phyloP scores from a whole-genome alignment of 2,888 invertebrate genomes.

The Zootermopsis nevadensis region DNA sequence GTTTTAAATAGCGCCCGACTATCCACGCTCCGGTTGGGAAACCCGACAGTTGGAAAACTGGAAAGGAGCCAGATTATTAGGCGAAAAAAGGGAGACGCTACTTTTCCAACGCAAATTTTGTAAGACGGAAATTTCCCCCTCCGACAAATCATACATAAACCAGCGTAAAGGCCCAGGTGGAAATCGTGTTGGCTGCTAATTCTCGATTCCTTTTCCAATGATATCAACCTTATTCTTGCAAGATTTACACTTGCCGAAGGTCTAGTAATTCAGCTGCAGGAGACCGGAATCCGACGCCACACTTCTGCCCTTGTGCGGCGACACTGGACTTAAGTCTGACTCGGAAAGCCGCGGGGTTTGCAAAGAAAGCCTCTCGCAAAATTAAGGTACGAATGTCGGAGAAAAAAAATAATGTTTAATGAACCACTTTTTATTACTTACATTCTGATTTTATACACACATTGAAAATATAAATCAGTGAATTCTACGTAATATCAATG shows the following conservation, averaged over 20 bases:
- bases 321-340: no score
- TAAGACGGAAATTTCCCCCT: background rate
- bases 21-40: conserved; percentile 13
- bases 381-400: background rate
- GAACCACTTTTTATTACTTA: conserved; percentile 18
- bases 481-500: background rate
- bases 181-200: background rate
- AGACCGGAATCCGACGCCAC: no score
- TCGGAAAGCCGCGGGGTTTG: no score
- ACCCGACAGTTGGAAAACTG: conserved; percentile 13
- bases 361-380: background rate
- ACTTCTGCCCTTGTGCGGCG: no score
- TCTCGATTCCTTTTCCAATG: background rate
- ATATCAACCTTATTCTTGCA: background rate
- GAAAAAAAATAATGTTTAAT: background rate
- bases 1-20: conserved; percentile 23
- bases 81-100: background rate
- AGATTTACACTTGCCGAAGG: background rate
- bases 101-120: background rate
- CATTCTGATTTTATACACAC: conserved; percentile 7
- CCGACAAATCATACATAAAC: background rate
- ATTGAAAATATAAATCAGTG: conserved; percentile 9
- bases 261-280: no score
- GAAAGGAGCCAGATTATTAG: background rate
- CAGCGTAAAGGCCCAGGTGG: background rate